These are phyloP conservation scores for Hyphantria cunea DNA, from an alignment of 1,140 invertebrate genomes.

Conservation along the genomic window DNA sequence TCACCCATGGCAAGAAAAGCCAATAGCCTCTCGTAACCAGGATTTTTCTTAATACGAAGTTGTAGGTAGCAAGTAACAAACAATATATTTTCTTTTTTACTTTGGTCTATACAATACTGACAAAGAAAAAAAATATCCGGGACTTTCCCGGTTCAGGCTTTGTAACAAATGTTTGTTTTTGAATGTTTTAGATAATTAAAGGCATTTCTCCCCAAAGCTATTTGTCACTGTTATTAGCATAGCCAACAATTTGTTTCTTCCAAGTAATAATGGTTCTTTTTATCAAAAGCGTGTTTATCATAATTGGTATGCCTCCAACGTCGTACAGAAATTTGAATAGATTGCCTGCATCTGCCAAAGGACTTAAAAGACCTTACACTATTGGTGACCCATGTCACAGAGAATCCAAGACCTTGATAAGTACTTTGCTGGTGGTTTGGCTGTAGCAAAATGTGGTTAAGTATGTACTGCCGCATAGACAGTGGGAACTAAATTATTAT, in stretches of 20 bases:
- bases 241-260: neutral
- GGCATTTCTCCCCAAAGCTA: slow-evolving; percentile 12
- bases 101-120: too few relatives aligned
- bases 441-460: too few relatives aligned
- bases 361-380: neutral
- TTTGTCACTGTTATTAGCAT: slow-evolving; percentile 12
- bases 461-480: too few relatives aligned
- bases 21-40: slow-evolving; percentile 14
- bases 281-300: neutral
- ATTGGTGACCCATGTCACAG: slow-evolving; percentile 10
- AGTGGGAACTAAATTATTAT: too few relatives aligned
- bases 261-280: slow-evolving; percentile 6
- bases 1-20: slow-evolving; percentile 1
- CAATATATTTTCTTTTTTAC: neutral
- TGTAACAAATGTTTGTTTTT: neutral
- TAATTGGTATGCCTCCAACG: neutral
- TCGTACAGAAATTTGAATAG: neutral
- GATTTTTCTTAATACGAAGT: slow-evolving; percentile 7
- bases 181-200: slow-evolving; percentile 12
- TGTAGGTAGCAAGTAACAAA: slow-evolving; percentile 9
- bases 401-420: slow-evolving; percentile 19
- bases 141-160: too few relatives aligned
- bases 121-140: too few relatives aligned
- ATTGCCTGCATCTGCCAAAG: slow-evolving; percentile 2
- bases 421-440: too few relatives aligned